Base-by-base conservation (phyloP, 1,140 invertebrate species). In the Phortica variegata region DNA sequence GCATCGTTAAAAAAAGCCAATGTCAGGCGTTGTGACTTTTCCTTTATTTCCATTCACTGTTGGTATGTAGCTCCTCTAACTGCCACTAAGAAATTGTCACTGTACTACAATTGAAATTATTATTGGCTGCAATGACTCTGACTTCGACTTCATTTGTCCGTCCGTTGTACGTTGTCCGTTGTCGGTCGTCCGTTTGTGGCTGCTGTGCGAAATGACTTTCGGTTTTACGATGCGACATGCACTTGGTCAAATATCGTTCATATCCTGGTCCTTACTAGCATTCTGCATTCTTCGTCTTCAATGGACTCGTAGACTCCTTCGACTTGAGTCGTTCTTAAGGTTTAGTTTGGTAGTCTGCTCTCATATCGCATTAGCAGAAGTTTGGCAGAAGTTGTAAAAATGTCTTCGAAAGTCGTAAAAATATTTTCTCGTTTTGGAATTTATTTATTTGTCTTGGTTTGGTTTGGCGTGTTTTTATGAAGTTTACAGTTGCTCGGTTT, bases 371-470 rank as follows among this genome's bases (percentile, higher is more conserved):
- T 68, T 68, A 69, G 63, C 58, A 54, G 69, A 65, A 68, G 44
- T 69, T 61, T 57, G 52, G 50, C 60, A 65, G 54, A 62, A 68
- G 65, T 54, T 62, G 62, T 70, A 70, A 68, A 70, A 70, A 66
- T 71, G 66, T 70, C 62, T 66, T 70, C 62, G 65, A 66, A 66
- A 71, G 56, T 70, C 66, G 66, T 66, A 72, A 71, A 71, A 71
- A 65, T 68, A 69, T 68, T 68, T 68, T 63, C 68, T 68, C 63
- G 68, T 47, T 68, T 68, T 63, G 57, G 56, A 63, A 68, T 66
- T 66, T 68, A 66, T 66, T 68, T 68, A 66, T 63, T 66, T 62
- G 59, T n/a, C n/a, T n/a, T n/a, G n/a, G n/a, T n/a, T n/a, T n/a
- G n/a, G n/a, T n/a, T n/a, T n/a, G n/a, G n/a, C n/a, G n/a, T n/a